Conservation (phyloP, 2,113 vertebrate species). For the Ceyx margarethae region DNA sequence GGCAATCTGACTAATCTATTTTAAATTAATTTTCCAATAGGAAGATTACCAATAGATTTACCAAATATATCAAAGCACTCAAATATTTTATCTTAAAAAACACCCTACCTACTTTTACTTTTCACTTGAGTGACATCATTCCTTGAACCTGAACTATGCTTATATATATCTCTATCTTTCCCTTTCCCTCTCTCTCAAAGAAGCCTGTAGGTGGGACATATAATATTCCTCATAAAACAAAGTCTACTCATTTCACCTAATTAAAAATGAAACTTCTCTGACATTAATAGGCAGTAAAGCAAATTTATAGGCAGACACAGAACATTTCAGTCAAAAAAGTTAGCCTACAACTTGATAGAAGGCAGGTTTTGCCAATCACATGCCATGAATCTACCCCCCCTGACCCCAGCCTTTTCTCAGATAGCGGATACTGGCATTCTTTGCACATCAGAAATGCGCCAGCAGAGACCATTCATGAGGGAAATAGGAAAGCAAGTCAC, state of each 20-base stretch:
- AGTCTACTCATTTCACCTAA: constrained; percentile 74
- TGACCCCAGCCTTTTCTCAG: constrained; percentile 81
- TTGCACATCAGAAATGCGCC: constrained; percentile 84
- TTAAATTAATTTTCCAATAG: constrained; percentile 40
- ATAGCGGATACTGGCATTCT: constrained; percentile 80
- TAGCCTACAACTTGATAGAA: constrained; percentile 83
- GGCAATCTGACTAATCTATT: constrained; percentile 26
- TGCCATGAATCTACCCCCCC: constrained; percentile 80
- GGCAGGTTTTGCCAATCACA: constrained; percentile 84
- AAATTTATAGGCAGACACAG: constrained; percentile 80
- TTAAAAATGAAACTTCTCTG: constrained; percentile 82
- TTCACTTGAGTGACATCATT: constrained; percentile 67
- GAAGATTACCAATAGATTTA: constrained; percentile 43
- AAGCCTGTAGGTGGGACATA: constrained; percentile 66
- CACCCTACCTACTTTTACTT: constrained; percentile 46
- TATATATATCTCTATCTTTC: background rate
- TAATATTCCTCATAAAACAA: constrained; percentile 72
- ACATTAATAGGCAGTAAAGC: constrained; percentile 81
- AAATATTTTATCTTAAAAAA: constrained; percentile 34
- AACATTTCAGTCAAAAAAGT: constrained; percentile 82
- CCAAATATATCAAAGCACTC: constrained; percentile 45
- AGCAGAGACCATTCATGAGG: constrained; percentile 83
- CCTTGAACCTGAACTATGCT: constrained; percentile 53
- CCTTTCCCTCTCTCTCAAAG: background rate
- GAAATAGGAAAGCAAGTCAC: constrained; percentile 84